Conservation (phyloP, 2,888 invertebrate species). For the Nebria brevicollis region DNA sequence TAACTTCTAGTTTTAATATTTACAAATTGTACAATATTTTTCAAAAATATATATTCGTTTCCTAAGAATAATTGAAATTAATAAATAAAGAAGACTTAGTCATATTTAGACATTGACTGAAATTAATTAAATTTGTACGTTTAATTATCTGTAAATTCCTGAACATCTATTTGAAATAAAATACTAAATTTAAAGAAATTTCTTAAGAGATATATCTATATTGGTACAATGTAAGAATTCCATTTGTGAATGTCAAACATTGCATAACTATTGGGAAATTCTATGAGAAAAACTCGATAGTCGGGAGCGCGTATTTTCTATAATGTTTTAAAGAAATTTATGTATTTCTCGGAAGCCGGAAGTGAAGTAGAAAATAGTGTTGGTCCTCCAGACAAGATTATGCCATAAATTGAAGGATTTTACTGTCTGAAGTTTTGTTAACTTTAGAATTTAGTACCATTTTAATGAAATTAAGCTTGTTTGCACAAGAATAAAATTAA, state of each 20-base stretch:
- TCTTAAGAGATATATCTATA: not conserved
- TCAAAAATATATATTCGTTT: too few relatives aligned
- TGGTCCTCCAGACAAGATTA: not conserved
- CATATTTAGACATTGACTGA: too few relatives aligned
- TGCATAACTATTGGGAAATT: not conserved
- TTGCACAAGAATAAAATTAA: too few relatives aligned
- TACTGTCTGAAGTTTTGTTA: not conserved
- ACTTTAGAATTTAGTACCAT: not conserved
- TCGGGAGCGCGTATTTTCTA: not conserved
- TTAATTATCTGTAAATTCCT: too few relatives aligned
- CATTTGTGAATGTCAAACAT: not conserved
- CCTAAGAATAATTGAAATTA: too few relatives aligned
- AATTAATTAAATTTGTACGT: too few relatives aligned
- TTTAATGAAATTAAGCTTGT: too few relatives aligned
- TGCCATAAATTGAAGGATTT: not conserved
- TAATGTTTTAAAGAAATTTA: not conserved
- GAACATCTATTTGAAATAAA: too few relatives aligned
- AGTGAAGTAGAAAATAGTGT: conserved; percentile 2
- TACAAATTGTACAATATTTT: too few relatives aligned
- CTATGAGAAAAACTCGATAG: not conserved
- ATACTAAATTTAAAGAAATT: too few relatives aligned
- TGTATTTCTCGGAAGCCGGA: not conserved
- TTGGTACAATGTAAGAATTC: not conserved
- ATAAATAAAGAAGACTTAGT: too few relatives aligned
- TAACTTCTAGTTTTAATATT: too few relatives aligned